A percentile compares a stretch with the other conserved stretches of the same genome.
These are phyloP conservation scores for Neolamprologus falcicula DNA, from an alignment of 2,113 vertebrate species.

Conservation along the genomic window DNA sequence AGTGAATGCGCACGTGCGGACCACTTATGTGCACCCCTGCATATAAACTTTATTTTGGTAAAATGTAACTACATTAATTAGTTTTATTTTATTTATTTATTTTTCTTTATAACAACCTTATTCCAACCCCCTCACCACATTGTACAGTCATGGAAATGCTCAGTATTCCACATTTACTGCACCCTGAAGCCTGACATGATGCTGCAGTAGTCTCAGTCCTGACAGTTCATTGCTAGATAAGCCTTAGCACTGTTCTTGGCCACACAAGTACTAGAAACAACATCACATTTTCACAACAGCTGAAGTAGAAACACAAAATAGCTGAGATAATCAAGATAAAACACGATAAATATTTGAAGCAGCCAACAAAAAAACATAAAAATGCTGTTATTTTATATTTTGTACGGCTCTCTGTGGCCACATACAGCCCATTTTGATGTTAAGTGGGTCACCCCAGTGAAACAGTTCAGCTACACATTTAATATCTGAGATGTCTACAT, in stretches of 20 bases:
- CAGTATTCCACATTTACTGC: background rate
- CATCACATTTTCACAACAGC: background rate
- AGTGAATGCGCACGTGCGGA: background rate
- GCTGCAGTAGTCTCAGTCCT: background rate
- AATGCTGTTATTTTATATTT: background rate
- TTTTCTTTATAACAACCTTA: background rate
- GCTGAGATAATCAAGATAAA: background rate
- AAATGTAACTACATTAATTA: background rate
- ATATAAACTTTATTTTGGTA: accelerated
- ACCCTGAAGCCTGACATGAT: background rate
- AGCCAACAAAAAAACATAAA: background rate
- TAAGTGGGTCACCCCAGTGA: background rate
- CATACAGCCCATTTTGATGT: background rate
- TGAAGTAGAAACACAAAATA: background rate
- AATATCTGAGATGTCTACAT: accelerated
- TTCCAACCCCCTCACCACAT: background rate
- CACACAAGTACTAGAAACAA: background rate
- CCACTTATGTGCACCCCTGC: background rate
- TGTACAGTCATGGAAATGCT: background rate
- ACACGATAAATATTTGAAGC: background rate
- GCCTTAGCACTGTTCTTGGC: background rate
- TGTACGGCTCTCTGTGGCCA: background rate
- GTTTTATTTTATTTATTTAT: accelerated
- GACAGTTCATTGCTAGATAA: background rate
- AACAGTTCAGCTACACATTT: background rate